Base-by-base conservation (phyloP, 1,140 invertebrate genomes). In the Cotesia chilonis region DNA sequence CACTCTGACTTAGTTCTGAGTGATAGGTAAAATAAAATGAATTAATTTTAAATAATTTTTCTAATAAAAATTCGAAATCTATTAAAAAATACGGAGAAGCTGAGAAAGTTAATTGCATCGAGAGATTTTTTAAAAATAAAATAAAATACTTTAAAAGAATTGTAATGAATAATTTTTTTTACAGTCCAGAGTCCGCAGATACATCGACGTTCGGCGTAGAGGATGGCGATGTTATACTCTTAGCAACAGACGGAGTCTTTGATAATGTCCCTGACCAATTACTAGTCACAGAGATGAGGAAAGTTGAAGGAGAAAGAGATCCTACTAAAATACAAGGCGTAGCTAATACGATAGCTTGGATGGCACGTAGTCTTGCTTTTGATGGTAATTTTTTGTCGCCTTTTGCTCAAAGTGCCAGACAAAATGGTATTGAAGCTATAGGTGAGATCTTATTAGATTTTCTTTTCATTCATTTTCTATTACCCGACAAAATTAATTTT, bases 211-310 rank as follows among this genome's bases (percentile, higher is more conserved):
- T 99, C 82, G 90, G 91, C 4, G 95, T 99, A 3, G 91, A 97
- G 84, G 94, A 96, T 81, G 97, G 97, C 55, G 98, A 99, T 87
- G 93, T 99, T 47, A 96, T 99, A 78, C 88, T 99, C 37, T 90
- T 99, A 51, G 98, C 96, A 47, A 99, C 97, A 2, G 97, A 99
- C 88, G 98, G 98, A 59, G 94, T 99, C 20, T 99, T 99, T 88
- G 98, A 99, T 87, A 99, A 99, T 88, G 92, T 99, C 77, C 96
- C 95, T 72, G 95, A 98, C 78, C 91, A 92, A 72, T 89, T 97
- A 80, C 91, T 99, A 78, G 86, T 96, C 68, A 91, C 92, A 12
- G 93, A 96, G 87, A 90, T 97, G 83, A 85, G 88, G 47, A 92
- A 92, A 85, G 82, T 90, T 68, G 89, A 92, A 80, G 92, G 92